Percentiles rank a stretch among this genome's conserved stretches.
Evolutionary conservation across 2,113 vertebrate genomes (phyloP).

Genomic region (Ophiodon elongatus): DNA sequence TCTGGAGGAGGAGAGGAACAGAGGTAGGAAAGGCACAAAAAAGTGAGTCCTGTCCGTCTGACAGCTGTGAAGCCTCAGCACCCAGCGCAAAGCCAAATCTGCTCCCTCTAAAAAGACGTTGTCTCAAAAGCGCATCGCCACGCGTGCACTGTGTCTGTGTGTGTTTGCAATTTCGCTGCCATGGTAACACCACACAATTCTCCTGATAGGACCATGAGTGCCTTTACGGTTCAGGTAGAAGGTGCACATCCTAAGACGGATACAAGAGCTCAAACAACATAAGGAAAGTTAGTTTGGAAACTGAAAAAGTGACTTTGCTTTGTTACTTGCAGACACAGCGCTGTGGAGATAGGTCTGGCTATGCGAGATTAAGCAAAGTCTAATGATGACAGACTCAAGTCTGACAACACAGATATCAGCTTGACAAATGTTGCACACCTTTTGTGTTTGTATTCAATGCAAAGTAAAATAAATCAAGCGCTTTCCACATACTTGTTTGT

Average conservation of each 20-base stretch:
- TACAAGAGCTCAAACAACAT: background rate
- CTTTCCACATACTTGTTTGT: background rate
- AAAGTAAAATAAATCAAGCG: background rate
- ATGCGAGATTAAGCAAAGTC: background rate
- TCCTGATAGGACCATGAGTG: background rate
- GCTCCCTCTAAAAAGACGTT: slow-evolving; percentile 22
- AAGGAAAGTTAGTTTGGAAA: background rate
- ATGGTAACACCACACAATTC: slow-evolving; percentile 42
- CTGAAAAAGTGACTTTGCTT: background rate
- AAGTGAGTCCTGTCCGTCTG: slow-evolving; percentile 21
- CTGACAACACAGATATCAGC: background rate
- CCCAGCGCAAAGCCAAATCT: slow-evolving; percentile 5
- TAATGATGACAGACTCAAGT: background rate
- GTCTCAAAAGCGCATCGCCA: slow-evolving; percentile 20
- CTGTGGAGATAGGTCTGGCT: too few relatives aligned
- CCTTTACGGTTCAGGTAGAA: slow-evolving; percentile 37
- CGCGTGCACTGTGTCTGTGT: slow-evolving; percentile 23
- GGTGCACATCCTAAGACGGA: background rate
- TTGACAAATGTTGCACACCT: background rate
- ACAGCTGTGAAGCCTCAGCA: slow-evolving; percentile 50
- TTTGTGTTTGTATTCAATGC: background rate
- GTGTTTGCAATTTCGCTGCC: slow-evolving; percentile 29
- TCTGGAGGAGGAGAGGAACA: slow-evolving; percentile 20
- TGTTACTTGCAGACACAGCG: background rate
- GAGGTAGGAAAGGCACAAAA: background rate